These are phyloP conservation scores for Osmerus mordax DNA, from an alignment of 2,113 vertebrate genomes.

Conservation along the genomic window DNA sequence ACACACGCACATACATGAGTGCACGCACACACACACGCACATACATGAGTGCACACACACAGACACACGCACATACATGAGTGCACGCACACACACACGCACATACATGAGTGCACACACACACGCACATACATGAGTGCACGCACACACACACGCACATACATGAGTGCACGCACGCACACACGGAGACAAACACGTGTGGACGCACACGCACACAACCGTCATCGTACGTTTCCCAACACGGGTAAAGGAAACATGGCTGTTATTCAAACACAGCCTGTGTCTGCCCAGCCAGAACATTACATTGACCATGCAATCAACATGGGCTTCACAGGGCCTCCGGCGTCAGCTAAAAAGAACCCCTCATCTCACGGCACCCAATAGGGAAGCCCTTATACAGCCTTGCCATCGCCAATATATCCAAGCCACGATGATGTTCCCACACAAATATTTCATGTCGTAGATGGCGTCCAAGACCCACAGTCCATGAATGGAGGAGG, in stretches of 20 bases:
- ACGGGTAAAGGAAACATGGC: slow-evolving; percentile 34
- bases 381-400: slow-evolving; percentile 71
- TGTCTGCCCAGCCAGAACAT: slow-evolving; percentile 41
- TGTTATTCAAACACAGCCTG: slow-evolving; percentile 40
- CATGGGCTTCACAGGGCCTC: slow-evolving; percentile 49
- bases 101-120: not conserved
- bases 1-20: too few species aligned
- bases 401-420: slow-evolving; percentile 68
- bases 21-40: not conserved
- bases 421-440: slow-evolving; percentile 64
- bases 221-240: slow-evolving; percentile 46
- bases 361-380: slow-evolving; percentile 67
- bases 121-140: slow-evolving; percentile 15
- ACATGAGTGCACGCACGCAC: not conserved
- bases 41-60: not conserved
- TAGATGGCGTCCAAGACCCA: slow-evolving; percentile 65
- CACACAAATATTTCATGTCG: slow-evolving; percentile 70
- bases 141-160: not conserved
- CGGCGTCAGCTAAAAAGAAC: slow-evolving; percentile 57
- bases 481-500: slow-evolving; percentile 63
- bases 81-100: not conserved
- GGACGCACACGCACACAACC: not conserved
- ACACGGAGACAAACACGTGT: slow-evolving; percentile 18
- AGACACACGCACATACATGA: slow-evolving; percentile 19
- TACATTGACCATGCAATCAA: slow-evolving; percentile 54